phyloP scores from a whole-genome alignment of 2,888 invertebrate genomes.

The Catocala sponsa region DNA sequence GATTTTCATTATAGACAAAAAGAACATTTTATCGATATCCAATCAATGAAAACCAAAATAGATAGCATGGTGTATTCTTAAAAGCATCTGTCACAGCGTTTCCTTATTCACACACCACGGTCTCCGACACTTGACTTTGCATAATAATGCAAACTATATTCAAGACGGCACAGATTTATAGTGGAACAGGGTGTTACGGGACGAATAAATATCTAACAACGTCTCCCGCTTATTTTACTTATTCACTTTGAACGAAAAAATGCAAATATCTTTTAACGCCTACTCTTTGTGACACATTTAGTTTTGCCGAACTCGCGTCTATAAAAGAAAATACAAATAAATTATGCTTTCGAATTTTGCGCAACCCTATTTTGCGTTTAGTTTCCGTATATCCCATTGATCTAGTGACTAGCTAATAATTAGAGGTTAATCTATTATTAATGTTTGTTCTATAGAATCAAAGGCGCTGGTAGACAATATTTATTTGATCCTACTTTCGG shows the following conservation, averaged over 20 bases:
- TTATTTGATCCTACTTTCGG: no score
- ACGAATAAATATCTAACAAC: conserved; percentile 70
- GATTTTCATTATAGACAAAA: neutral
- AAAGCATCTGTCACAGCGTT: conserved; percentile 53
- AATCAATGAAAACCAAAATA: conserved; percentile 38
- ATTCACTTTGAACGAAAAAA: conserved; percentile 41
- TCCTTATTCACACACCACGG: conserved; percentile 61
- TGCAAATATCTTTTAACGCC: conserved; percentile 29
- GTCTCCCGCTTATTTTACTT: conserved; percentile 58
- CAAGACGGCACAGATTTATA: conserved; percentile 75
- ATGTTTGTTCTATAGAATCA: no score
- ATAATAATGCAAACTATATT: conserved; percentile 82
- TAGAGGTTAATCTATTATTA: no score
- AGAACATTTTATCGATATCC: conserved; percentile 4
- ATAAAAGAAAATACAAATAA: neutral
- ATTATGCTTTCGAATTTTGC: no score
- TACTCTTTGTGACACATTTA: neutral
- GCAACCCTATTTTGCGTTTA: no score
- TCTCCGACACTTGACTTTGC: conserved; percentile 71
- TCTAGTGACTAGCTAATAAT: no score
- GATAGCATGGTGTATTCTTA: conserved; percentile 34
- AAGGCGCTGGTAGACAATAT: no score
- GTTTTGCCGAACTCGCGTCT: neutral
- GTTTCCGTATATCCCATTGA: no score
- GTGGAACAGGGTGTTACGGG: conserved; percentile 65